Conservation (phyloP, 1,140 invertebrate genomes). For the Mamestra configurata region DNA sequence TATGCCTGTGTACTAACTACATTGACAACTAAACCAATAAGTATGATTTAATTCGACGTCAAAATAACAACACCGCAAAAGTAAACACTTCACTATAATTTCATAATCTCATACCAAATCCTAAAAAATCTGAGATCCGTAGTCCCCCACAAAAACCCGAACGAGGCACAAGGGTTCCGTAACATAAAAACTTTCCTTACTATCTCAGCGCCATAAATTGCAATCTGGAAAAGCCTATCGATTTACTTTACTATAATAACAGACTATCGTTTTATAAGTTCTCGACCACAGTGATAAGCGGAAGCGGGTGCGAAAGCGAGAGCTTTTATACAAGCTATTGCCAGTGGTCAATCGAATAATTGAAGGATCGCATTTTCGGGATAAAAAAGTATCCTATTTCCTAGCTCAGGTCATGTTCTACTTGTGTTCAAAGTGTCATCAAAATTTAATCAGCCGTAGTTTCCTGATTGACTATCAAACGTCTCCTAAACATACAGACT, state of each 20-base stretch:
- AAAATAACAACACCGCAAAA: neutral
- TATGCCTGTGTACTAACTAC: no score
- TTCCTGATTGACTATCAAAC: no score
- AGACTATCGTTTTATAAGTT: neutral
- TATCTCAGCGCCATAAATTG: slow-evolving; percentile 40
- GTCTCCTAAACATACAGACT: no score
- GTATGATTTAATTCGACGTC: neutral
- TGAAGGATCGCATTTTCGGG: no score
- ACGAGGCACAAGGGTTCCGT: slow-evolving; percentile 34
- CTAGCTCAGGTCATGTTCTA: no score
- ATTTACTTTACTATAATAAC: slow-evolving; percentile 30
- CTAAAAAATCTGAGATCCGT: neutral
- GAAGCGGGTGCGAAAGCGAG: neutral
- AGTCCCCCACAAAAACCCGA: neutral
- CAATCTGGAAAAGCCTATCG: slow-evolving; percentile 26
- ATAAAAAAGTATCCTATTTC: no score
- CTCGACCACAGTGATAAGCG: neutral
- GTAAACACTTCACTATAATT: neutral
- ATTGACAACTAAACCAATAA: no score
- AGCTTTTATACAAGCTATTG: neutral
- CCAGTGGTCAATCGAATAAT: no score
- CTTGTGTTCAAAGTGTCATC: no score
- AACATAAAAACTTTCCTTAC: slow-evolving; percentile 26
- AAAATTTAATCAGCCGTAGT: no score
- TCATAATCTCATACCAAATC: neutral